phyloP scores from a whole-genome alignment of 2,113 vertebrate species.

The Peucedramus taeniatus region DNA sequence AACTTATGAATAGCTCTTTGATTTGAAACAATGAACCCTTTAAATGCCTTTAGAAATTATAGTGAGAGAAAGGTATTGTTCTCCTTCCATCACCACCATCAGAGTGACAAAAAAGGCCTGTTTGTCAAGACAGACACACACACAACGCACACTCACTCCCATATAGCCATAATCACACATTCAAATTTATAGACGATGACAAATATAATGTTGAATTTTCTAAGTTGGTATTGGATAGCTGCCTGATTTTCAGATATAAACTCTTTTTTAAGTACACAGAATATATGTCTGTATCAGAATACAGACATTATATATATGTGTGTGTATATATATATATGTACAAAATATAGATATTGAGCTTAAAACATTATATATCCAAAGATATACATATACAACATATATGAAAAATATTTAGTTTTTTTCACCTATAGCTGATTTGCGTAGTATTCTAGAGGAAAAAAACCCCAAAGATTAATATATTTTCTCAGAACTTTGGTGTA shows the following conservation, averaged over 20 bases:
- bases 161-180: not conserved
- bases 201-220: not conserved
- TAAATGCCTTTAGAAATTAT: slow-evolving; percentile 3
- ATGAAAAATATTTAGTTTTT: not conserved
- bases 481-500: not conserved
- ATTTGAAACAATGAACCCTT: slow-evolving; percentile 29
- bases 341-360: not conserved
- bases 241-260: not conserved
- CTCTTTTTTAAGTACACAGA: not conserved
- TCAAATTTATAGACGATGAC: not conserved
- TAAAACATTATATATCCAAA: not conserved
- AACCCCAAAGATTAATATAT: not conserved
- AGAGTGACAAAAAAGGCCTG: not conserved
- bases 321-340: too few species aligned
- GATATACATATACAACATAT: not conserved
- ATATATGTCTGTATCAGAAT: not conserved
- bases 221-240: not conserved
- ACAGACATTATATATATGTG: not conserved
- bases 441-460: not conserved
- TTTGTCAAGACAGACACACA: not conserved
- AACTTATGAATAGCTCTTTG: slow-evolving; percentile 44
- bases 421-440: not conserved
- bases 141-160: not conserved
- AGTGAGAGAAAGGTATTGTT: not conserved
- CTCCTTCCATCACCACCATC: not conserved